A percentile compares a stretch with the other conserved stretches of the same genome.
Conservation (phyloP, 2,888 invertebrate genomes). For the Heliconius charithonia region DNA sequence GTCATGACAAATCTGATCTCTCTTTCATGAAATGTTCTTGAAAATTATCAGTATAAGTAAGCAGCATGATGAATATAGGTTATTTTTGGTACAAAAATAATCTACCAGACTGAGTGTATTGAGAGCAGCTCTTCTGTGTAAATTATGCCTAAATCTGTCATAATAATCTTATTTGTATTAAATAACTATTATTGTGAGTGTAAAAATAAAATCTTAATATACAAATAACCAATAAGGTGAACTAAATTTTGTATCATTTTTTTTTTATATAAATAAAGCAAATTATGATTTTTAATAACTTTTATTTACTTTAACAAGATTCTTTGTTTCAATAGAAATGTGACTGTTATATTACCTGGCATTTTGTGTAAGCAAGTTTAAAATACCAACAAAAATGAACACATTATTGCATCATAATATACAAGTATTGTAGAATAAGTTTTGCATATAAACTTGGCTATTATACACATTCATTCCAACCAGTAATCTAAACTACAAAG, state of each 20-base stretch:
- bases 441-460: not conserved
- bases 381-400: slow-evolving; percentile 10
- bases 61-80: no score
- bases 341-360: not conserved
- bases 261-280: slow-evolving; percentile 26
- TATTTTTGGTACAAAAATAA: not conserved
- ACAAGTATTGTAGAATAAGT: slow-evolving; percentile 7
- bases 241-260: not conserved
- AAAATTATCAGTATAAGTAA: no score
- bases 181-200: not conserved
- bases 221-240: not conserved
- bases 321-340: slow-evolving; percentile 33
- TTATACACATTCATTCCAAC: slow-evolving; percentile 5
- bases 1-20: no score
- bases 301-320: slow-evolving; percentile 15
- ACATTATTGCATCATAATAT: slow-evolving; percentile 19
- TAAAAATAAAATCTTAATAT: slow-evolving; percentile 11
- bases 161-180: not conserved
- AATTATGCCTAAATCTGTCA: not conserved
- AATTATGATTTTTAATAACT: slow-evolving; percentile 23
- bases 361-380: slow-evolving; percentile 8
- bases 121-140: not conserved
- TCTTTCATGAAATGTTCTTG: no score
- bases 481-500: slow-evolving; percentile 26
- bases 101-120: not conserved